These are phyloP conservation scores for Xiphophorus maculatus DNA, from an alignment of 2,113 vertebrate genomes.

Conservation along the genomic window DNA sequence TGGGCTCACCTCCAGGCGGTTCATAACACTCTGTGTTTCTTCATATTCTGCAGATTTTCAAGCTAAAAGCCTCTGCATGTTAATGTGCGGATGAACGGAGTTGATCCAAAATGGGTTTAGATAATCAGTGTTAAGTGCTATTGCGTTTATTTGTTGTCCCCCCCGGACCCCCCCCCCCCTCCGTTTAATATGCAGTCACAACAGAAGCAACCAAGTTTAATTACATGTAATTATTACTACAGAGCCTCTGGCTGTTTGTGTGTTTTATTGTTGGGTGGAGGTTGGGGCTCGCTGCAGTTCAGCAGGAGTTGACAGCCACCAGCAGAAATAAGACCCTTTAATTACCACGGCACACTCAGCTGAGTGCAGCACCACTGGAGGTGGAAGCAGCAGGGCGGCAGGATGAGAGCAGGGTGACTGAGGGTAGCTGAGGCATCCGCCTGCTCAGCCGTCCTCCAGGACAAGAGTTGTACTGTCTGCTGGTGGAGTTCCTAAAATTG, in stretches of 20 bases:
- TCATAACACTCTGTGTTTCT: not conserved
- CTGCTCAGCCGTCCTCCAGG: not conserved
- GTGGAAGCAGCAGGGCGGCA: slow-evolving; percentile 1
- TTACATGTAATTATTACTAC: slow-evolving; percentile 11
- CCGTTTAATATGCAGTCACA: slow-evolving; percentile 9
- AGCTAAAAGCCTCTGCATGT: not conserved
- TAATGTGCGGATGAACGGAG: slow-evolving; percentile 12
- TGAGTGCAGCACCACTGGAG: not conserved
- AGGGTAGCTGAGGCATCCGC: slow-evolving; percentile 1
- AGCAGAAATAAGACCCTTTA: slow-evolving; percentile 32
- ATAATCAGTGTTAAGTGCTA: slow-evolving; percentile 33
- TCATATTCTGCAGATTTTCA: not conserved
- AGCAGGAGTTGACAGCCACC: slow-evolving; percentile 11
- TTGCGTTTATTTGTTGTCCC: not conserved
- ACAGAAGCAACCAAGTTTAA: slow-evolving; percentile 33
- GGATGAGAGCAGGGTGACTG: not conserved
- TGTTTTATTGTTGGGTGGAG: not conserved
- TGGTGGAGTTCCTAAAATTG: slow-evolving; percentile 1
- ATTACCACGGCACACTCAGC: slow-evolving; percentile 11
- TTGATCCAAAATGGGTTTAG: not conserved
- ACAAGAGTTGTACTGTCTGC: not conserved
- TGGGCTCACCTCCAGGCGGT: not conserved
- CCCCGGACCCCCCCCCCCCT: not conserved
- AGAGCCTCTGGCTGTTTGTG: slow-evolving; percentile 41
- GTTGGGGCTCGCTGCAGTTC: slow-evolving; percentile 5